These are phyloP conservation scores for Atopsyche davidsoni DNA, from an alignment of 1,140 invertebrate genomes.

Conservation along the genomic window DNA sequence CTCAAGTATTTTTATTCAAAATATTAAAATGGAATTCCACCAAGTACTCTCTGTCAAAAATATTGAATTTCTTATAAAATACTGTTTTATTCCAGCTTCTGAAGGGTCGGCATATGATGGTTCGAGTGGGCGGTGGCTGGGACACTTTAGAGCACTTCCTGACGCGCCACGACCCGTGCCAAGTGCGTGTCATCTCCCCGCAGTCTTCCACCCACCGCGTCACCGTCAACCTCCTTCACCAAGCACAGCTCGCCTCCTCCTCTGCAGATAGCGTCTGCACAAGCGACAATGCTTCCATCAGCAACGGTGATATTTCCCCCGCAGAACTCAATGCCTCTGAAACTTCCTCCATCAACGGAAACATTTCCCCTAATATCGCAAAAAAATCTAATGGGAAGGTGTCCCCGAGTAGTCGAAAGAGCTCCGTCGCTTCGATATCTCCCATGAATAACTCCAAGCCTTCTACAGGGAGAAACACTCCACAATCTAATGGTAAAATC, in stretches of 20 bases:
- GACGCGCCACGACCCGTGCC: constrained; percentile 82
- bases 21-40: too few species aligned
- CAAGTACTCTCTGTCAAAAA: too few species aligned
- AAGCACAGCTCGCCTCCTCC: constrained; percentile 36
- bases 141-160: constrained; percentile 90
- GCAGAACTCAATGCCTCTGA: constrained; percentile 28
- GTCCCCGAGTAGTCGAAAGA: constrained; percentile 15
- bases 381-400: constrained; percentile 16
- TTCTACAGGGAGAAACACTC: constrained; percentile 24
- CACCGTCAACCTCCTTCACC: constrained; percentile 37
- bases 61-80: constrained; percentile 1
- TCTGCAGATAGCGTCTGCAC: constrained; percentile 7
- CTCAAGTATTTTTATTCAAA: too few species aligned
- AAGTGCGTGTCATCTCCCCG: constrained; percentile 62
- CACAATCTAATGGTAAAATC: constrained; percentile 19
- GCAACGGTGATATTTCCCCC: constrained; percentile 25
- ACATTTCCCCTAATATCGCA: not conserved
- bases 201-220: constrained; percentile 36
- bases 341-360: constrained; percentile 21
- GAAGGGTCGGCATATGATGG: constrained; percentile 87
- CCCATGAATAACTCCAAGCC: constrained; percentile 7
- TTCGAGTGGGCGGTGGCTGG: constrained; percentile 88
- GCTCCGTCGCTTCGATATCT: constrained; percentile 9
- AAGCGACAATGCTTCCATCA: constrained; percentile 14
- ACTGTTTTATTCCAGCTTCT: constrained; percentile 58